Evolutionary conservation across 1,140 invertebrate species (phyloP), one percentile per base, ranked within the genome.

Genomic region (Drosophila paulistorum): DNA sequence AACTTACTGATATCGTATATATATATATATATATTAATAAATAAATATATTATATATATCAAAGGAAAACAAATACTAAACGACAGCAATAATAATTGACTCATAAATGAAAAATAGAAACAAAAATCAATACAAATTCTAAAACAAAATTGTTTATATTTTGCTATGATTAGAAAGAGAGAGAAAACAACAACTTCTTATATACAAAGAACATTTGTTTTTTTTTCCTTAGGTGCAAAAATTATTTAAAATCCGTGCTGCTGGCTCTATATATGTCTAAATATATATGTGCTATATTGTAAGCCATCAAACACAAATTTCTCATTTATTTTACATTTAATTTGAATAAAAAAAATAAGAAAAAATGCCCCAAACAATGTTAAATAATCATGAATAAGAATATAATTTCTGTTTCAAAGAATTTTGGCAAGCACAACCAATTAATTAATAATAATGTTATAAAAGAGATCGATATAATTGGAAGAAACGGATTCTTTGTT

Each of bases 71-170:
- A 39, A 60, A 59, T 54, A 64, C 61, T 70, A 76, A 76, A 70
- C 54, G 73, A 76, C 68, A 76, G 73, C 74, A 76, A 76, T 76
- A 76, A 76, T 35, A 57, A 69, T 45, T 76, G 73, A 60, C 73
- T 64, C 55, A 63, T 70, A 23, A 51, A 45, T 6, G 6, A 6
- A 14, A 45, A 45, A 48, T 11, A 9, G 9, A 39, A 39, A 13
- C 37, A 5, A 39, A 39, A 39, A 39, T 4, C 65, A 33, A 45
- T 67, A 60, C n/a, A 66, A 20, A 45, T 59, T 41, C 37, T 59
- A 54, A 59, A 59, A 9, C 42, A 30, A 61, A 45, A 61, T 55
- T 42, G 30, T 64, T 76, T 69, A 57, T 69, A 64, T 58, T 76
- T 68, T 76, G 51, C 20, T 68, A 59, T 37, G 57, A 59, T 69